phyloP scores from a whole-genome alignment of 2,797 vertebrate species.

The Gymnodraco acuticeps region DNA sequence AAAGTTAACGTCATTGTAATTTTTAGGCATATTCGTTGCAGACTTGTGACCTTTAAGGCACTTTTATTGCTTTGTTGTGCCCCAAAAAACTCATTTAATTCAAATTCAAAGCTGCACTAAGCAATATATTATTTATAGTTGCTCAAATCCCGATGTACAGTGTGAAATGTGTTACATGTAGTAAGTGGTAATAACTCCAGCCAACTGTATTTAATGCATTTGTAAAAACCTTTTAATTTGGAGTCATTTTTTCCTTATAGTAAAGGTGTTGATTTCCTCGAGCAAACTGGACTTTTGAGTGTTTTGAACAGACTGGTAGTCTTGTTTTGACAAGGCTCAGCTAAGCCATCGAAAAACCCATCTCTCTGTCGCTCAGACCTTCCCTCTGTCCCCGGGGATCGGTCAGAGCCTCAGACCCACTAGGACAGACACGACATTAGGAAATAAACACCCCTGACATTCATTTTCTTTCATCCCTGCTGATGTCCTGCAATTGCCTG shows the following conservation, averaged over 20 bases:
- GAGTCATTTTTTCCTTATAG: background rate
- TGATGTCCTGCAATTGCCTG: constrained; percentile 47
- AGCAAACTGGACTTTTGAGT: constrained; percentile 5
- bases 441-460: constrained; percentile 60
- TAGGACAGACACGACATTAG: constrained; percentile 29
- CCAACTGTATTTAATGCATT: background rate
- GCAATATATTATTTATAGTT: background rate
- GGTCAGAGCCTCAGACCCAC: constrained; percentile 20
- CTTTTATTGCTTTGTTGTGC: background rate
- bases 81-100: background rate
- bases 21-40: no score
- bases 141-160: background rate
- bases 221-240: background rate
- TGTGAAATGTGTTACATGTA: background rate
- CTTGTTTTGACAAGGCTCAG: constrained; percentile 36
- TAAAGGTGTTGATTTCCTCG: background rate
- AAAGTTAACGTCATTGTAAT: background rate
- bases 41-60: background rate
- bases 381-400: constrained; percentile 10
- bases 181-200: background rate
- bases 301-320: constrained; percentile 27
- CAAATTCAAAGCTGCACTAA: no score
- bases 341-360: constrained; percentile 31
- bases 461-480: constrained; percentile 39
- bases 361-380: background rate